These are phyloP conservation scores for Ostrea edulis DNA, from an alignment of 1,140 invertebrate genomes.

Conservation along the genomic window DNA sequence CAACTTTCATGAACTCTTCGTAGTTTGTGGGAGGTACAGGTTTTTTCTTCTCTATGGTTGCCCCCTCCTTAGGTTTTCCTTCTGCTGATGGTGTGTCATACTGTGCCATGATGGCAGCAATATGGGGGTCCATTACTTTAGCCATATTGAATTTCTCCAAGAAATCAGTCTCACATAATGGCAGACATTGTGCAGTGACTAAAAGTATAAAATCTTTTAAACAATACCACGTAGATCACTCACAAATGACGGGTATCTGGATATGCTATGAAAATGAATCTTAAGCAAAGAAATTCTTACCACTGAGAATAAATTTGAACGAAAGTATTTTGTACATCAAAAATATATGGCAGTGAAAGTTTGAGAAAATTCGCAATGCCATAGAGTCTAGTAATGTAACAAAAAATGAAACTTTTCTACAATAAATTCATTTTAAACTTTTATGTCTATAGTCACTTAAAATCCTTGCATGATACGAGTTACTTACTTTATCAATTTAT, in stretches of 20 bases:
- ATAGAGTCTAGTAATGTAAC: too few relatives aligned
- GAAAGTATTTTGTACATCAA: neutral
- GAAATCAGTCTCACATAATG: neutral
- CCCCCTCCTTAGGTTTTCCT: neutral
- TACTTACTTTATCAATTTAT: neutral
- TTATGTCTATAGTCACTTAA: neutral
- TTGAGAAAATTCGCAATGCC: neutral
- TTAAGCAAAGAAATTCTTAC: too few relatives aligned
- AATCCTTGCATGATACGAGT: neutral
- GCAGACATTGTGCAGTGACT: too few relatives aligned
- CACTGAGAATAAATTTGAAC: neutral
- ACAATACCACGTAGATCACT: too few relatives aligned
- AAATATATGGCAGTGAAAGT: neutral
- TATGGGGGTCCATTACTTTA: neutral
- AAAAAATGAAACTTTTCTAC: too few relatives aligned
- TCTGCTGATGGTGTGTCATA: neutral
- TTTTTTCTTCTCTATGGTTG: neutral
- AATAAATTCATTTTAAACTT: too few relatives aligned
- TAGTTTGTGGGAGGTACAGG: slow-evolving; percentile 11
- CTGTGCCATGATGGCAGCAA: slow-evolving; percentile 38
- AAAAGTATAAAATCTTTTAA: too few relatives aligned
- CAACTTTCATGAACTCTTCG: slow-evolving; percentile 28
- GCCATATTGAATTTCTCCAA: neutral
- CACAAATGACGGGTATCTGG: too few relatives aligned
- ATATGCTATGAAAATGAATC: too few relatives aligned